These are phyloP conservation scores for Heteractis magnifica DNA, from an alignment of 92 coral and sea anemone species.

Conservation along the genomic window DNA sequence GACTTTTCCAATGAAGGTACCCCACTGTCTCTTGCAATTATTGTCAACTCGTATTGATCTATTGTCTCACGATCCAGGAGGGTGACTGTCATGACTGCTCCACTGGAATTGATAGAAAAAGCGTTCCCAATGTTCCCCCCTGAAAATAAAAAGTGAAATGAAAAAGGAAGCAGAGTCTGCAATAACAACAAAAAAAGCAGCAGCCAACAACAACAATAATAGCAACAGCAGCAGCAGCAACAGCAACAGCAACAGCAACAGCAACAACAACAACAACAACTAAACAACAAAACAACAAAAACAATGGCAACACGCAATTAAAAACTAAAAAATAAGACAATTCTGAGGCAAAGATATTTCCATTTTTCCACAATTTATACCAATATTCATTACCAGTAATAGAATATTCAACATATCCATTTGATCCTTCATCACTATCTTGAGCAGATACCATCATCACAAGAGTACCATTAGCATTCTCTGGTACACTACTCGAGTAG, in stretches of 20 bases:
- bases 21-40: constrained; percentile 61
- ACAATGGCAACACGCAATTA: neutral
- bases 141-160: neutral
- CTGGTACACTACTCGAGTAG: constrained; percentile 36
- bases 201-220: neutral
- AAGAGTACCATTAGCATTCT: constrained; percentile 25
- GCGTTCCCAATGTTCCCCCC: constrained; percentile 55
- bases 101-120: constrained; percentile 56
- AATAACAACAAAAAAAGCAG: neutral
- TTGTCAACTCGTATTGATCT: constrained; percentile 59
- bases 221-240: neutral
- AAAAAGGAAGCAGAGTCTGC: neutral
- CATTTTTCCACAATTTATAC: neutral
- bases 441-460: constrained; percentile 28
- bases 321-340: neutral
- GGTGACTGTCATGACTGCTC: constrained; percentile 50
- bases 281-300: neutral
- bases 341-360: neutral
- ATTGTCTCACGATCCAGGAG: constrained; percentile 61
- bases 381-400: constrained; percentile 44
- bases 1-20: constrained; percentile 31
- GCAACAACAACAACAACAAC: neutral
- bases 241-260: neutral
- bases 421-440: constrained; percentile 56
- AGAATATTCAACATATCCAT: constrained; percentile 45